Base-by-base conservation (phyloP, 2,797 vertebrate genomes). In the Picus viridis region DNA sequence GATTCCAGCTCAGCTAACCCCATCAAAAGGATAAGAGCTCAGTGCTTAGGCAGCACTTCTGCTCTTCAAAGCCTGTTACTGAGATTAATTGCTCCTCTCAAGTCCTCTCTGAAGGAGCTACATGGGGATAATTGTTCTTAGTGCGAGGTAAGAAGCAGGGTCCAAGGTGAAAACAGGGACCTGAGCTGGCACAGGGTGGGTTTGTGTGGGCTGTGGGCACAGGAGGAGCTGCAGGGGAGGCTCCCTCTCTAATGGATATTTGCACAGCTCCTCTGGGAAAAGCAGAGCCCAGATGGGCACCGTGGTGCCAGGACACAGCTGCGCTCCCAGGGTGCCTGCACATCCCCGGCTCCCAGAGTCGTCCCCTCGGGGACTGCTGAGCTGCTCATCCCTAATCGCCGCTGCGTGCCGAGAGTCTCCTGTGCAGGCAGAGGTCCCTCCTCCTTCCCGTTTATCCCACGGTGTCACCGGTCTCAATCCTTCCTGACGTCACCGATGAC, bases 51-150 rank as follows among this genome's bases (percentile, higher is more conserved):
- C 81, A 96, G 92, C 86, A 95, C 74, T 94, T 96, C 93, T 72
- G 17, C 82, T 91, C 88, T 95, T 93, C 95, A 94, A 83, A 94
- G 93, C 91, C 86, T 72, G 77, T 62, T 80, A 78, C 70, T 23
- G 77, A 93, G 91, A 94, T 94, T 92, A 94, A 96, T 95, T 74
- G 88, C 85, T 89, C 47, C 95, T 95, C 89, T 64, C 57, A 54
- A 95, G 95, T 73, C 89, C 95, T 92, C 88, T 86, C 68, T 63
- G 91, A 91, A 90, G 92, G 86, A 93, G 89, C 81, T 79, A 64
- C 71, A 76, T 7, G 83, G 82, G 88, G 83, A 84, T 47, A 56
- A 89, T 7, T 74, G 86, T 62, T 74, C 7, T 8, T 57, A 83
- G 80, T 4, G 80, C 0, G 26, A 91, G 91, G 53, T 34, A 51